Percentiles rank a stretch among this genome's conserved stretches.
phyloP scores from a whole-genome alignment of 2,797 vertebrate species.

The Lacerta bilineata region DNA sequence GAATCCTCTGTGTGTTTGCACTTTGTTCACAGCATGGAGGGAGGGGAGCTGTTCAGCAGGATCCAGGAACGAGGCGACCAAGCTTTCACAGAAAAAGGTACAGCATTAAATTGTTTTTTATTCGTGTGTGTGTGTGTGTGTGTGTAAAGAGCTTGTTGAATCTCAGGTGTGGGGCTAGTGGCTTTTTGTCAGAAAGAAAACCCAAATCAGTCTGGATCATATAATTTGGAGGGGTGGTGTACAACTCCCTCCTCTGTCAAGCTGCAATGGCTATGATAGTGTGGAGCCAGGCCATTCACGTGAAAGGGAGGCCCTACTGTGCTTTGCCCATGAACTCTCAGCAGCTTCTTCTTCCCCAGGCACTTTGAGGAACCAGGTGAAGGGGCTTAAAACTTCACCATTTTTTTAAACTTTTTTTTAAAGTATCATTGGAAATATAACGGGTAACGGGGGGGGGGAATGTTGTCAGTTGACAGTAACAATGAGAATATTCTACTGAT shows the following conservation, averaged over 20 bases:
- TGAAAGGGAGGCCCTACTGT: background rate
- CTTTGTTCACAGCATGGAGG: conserved; percentile 91
- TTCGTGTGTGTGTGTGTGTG: background rate
- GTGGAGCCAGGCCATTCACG: background rate
- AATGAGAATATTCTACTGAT: no score
- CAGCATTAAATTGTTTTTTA: conserved; percentile 16
- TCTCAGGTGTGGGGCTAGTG: no score
- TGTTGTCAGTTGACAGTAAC: no score
- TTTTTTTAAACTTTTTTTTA: background rate
- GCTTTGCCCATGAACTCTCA: background rate
- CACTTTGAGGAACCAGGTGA: background rate
- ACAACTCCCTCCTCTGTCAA: background rate
- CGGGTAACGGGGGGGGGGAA: no score
- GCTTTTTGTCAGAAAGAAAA: background rate
- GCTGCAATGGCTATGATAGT: background rate
- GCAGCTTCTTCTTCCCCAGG: background rate
- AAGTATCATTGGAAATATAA: background rate
- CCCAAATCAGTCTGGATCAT: background rate
- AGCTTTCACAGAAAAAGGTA: conserved; percentile 98
- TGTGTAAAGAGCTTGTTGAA: background rate
- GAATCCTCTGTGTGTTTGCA: conserved; percentile 27
- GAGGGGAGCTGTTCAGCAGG: conserved; percentile 95
- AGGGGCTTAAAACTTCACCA: background rate
- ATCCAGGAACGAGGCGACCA: conserved; percentile 98
- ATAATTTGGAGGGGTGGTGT: background rate